Base-by-base conservation (phyloP, 2,113 vertebrate species). In the Alaudala cheleensis region DNA sequence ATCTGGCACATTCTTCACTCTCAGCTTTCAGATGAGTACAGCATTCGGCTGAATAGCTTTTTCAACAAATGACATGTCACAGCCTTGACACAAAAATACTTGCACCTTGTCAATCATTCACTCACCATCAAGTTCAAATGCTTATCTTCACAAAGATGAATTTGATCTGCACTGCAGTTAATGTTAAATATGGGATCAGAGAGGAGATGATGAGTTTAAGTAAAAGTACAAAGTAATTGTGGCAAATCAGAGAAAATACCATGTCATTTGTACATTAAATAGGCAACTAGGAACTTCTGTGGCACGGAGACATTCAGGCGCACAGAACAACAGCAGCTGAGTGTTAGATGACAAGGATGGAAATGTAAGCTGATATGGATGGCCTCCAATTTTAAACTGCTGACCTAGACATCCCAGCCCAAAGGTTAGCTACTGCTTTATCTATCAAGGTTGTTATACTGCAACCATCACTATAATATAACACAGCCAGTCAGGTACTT, bases 81-180 rank as follows among this genome's bases (percentile, higher is more conserved):
- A 95, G 95, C 89, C 95, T 92, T 95, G 94, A 95, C 89, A 93
- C 71, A 94, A 92, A 91, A 96, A 96, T 92, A 85, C 95, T 96
- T 91, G 87, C 94, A 93, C 92, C 92, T 91, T 90, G 94, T 95
- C 96, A 97, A 91, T 95, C 96, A 97, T 83, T 96, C 89, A 84
- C 81, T 96, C 78, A 45, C 81, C 89, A 91, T 91, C 91, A 88
- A 90, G 94, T 92, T 94, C 95, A 93, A 92, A 86, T 64, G 66
- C 37, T 96, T 51, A 80, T 91, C 91, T 88, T 93, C 84, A 64
- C 53, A 92, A 74, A 95, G 71, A 94, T 64, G 47, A 72, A 90
- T 96, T 91, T 95, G 81, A 95, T 81, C 77, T 76, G 73, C 60
- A 64, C 81, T 71, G 74, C 86, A 83, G 87, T 85, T 95, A 92